phyloP scores from a whole-genome alignment of 2,888 invertebrate genomes.

The Balanococcus diminutus region DNA sequence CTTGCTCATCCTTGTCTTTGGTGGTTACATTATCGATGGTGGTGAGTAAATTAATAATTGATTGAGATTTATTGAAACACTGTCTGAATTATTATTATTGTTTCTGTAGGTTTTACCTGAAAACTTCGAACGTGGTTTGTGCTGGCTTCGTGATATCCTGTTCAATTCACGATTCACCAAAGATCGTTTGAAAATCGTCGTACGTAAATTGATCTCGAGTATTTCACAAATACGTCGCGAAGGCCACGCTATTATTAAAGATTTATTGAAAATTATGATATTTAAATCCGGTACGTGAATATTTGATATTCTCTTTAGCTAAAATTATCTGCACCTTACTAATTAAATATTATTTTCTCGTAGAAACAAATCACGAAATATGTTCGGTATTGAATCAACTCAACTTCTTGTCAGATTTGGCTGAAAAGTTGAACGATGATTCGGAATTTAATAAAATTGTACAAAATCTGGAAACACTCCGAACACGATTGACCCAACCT shows the following conservation, averaged over 20 bases:
- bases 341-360: no score
- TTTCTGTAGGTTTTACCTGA: constrained; percentile 71
- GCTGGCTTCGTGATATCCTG: constrained; percentile 78
- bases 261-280: constrained; percentile 68
- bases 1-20: constrained; percentile 75
- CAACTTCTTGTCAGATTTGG: constrained; percentile 73
- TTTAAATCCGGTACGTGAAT: constrained; percentile 66
- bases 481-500: constrained; percentile 67
- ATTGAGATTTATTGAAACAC: not conserved
- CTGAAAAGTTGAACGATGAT: constrained; percentile 67
- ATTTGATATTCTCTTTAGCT: not conserved
- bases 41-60: constrained; percentile 9
- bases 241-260: constrained; percentile 72
- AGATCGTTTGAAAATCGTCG: constrained; percentile 77
- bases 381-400: constrained; percentile 77
- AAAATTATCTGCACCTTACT: no score
- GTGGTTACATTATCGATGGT: constrained; percentile 68
- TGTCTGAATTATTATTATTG: not conserved
- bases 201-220: constrained; percentile 81
- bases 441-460: constrained; percentile 64
- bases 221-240: constrained; percentile 76
- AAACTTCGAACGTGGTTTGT: constrained; percentile 76
- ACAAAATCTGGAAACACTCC: constrained; percentile 65
- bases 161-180: constrained; percentile 73
- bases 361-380: constrained; percentile 75